Conservation (phyloP, 1,140 invertebrate species). For the Periplaneta americana region DNA sequence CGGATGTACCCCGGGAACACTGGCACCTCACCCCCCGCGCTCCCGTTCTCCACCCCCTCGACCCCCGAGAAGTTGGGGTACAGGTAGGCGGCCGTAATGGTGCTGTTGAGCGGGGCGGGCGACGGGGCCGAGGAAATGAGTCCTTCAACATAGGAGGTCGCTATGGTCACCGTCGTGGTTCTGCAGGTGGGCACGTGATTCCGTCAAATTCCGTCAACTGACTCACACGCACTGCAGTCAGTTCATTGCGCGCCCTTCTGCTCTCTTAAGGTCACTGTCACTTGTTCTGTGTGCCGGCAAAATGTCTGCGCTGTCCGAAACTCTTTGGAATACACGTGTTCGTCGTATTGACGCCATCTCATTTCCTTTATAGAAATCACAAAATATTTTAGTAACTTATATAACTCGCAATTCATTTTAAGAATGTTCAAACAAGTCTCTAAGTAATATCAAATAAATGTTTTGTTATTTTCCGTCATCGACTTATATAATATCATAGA, state of each 20-base stretch:
- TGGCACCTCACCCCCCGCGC: not conserved
- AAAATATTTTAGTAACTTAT: no score
- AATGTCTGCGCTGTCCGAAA: not conserved
- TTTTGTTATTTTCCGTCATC: no score
- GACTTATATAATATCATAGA: no score
- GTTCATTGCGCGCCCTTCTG: not conserved
- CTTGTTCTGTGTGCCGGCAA: not conserved
- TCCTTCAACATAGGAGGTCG: not conserved
- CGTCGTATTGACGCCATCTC: not conserved
- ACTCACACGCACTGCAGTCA: not conserved
- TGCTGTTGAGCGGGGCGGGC: not conserved
- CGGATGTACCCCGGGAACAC: constrained; percentile 76
- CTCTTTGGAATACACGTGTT: not conserved
- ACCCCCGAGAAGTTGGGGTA: not conserved
- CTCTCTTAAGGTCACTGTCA: no score
- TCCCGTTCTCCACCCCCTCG: not conserved
- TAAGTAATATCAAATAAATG: no score
- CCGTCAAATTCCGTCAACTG: not conserved
- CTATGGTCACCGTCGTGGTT: not conserved
- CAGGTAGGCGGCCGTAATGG: not conserved
- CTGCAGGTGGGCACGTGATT: not conserved
- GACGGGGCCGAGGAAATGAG: no score
- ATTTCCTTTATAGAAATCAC: not conserved
- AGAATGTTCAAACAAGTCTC: no score
- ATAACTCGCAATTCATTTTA: not conserved